Percentiles rank a stretch among this genome's conserved stretches.
Evolutionary conservation across 2,888 invertebrate genomes (phyloP).

Genomic region (Cotesia congregata): DNA sequence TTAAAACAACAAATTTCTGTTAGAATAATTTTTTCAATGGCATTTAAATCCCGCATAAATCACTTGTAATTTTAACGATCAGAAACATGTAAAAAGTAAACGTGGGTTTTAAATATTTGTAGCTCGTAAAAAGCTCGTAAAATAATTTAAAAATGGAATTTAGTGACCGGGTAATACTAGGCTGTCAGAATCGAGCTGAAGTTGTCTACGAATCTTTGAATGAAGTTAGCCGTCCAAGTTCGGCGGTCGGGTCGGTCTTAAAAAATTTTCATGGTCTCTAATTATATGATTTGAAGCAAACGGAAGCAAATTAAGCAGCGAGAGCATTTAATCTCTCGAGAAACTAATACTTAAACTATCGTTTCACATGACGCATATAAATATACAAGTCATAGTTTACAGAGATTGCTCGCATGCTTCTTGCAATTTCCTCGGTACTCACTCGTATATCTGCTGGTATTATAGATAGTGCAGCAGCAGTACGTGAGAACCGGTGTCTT

Average conservation of each 20-base stretch:
- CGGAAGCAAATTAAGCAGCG: background rate
- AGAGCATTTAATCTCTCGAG: too few species aligned
- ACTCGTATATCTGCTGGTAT: too few species aligned
- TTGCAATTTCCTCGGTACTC: conserved; percentile 43
- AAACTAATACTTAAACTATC: conserved; percentile 15
- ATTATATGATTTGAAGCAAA: conserved; percentile 14
- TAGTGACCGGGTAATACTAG: background rate
- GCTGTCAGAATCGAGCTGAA: background rate
- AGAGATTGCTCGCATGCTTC: conserved; percentile 48
- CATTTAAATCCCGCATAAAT: background rate
- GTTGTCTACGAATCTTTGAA: background rate
- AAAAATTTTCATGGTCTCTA: conserved; percentile 6
- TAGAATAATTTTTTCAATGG: background rate
- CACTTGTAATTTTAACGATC: background rate
- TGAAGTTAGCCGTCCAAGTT: background rate
- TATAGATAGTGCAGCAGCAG: too few species aligned
- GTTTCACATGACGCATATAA: background rate
- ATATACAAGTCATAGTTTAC: conserved; percentile 23
- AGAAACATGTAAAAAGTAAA: background rate
- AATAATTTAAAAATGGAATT: background rate
- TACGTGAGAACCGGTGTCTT: conserved; percentile 48
- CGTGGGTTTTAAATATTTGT: background rate
- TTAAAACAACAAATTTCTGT: background rate
- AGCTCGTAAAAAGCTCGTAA: background rate
- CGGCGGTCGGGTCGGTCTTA: background rate